Evolutionary conservation across 2,797 vertebrate genomes (phyloP), one percentile per base, ranked within the genome.

Genomic region (Hybognathus amarus): DNA sequence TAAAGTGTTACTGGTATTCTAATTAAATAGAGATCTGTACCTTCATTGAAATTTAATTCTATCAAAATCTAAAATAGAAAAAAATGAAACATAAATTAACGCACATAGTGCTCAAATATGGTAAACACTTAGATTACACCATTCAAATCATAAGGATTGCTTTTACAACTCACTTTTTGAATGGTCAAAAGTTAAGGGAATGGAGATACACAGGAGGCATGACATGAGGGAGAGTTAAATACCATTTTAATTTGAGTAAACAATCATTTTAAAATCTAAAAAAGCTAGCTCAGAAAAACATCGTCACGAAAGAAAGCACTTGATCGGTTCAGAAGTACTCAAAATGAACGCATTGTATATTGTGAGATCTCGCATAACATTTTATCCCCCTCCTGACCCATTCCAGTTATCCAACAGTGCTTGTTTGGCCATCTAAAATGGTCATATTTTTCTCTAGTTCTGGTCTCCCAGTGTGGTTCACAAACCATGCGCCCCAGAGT

Each of bases 401-500:
- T 64, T 81, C 78, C 61, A 79, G 70, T 71, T 71, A 82, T 68
- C 30, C 61, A 87, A 83, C 67, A 83, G 6, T 18, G 33, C 27
- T 18, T 56, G 36, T 67, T 79, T 52, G 74, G 85, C 82, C 77
- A 88, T 82, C 73, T 83, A 77, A 85, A 87, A 84, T 79, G 67
- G 59, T 70, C 9, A 20, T 36, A 83, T 69, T 77, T 83, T 83
- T 79, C 69, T 61, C 45, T 70, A 74, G 20, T 30, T 63, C 82
- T 83, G 54, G 38, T 85, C 83, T 73, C 78, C 74, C 30, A 36
- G 56, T 83, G 86, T 59, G 85, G 77, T 87, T 85, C 80, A 85
- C 77, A 87, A 87, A 76, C 82, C 87, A 77, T 79, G 70, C 70
- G 61, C 40, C 71, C 50, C 52, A 77, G 69, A 24, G 80, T 24